Evolutionary conservation across 2,888 invertebrate species (phyloP).

Genomic region (Leucophenga montana): DNA sequence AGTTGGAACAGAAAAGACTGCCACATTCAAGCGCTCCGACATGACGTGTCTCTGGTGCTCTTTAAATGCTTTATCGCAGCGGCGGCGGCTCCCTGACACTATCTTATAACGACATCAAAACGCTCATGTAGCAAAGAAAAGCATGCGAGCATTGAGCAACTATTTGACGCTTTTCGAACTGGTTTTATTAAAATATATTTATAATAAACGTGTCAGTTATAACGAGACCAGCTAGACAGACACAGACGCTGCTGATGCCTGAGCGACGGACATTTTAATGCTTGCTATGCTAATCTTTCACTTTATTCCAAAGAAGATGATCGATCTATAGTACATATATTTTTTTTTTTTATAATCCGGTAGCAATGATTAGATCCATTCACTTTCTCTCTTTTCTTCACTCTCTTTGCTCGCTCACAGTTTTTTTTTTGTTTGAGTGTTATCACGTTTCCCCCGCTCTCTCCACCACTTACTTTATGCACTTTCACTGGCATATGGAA

Average conservation of each 20-base stretch:
- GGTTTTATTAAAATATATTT: no score
- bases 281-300: not conserved
- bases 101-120: no score
- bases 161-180: no score
- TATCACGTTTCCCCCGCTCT: constrained; percentile 10
- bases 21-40: no score
- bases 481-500: constrained; percentile 24
- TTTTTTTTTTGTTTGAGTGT: not conserved
- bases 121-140: no score
- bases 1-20: no score
- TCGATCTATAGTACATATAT: not conserved
- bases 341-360: no score
- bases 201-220: no score
- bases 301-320: not conserved
- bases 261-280: not conserved
- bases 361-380: not conserved
- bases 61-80: no score
- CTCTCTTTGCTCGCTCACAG: not conserved
- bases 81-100: no score
- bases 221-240: not conserved
- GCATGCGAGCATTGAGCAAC: no score
- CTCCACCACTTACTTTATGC: not conserved
- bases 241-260: not conserved
- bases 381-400: not conserved
- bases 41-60: no score